Conservation (phyloP, 2,797 vertebrate species). For the Mastacembelus armatus region DNA sequence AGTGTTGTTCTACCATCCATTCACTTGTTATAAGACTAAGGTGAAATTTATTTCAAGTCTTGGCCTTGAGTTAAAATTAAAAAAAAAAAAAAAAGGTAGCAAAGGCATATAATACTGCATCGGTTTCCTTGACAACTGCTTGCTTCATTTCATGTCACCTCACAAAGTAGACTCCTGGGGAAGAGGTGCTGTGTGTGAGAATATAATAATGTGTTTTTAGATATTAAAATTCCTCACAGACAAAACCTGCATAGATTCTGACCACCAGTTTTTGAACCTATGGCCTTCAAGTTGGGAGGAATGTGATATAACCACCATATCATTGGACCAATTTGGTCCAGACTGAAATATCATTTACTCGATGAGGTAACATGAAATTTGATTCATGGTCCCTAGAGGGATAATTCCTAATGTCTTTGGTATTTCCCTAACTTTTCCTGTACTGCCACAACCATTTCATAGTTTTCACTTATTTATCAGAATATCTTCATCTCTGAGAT, state of each 20-base stretch:
- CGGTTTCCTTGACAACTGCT: slow-evolving; percentile 83
- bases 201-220: not conserved
- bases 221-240: not conserved
- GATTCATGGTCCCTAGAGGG: not conserved
- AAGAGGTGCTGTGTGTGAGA: slow-evolving; percentile 27
- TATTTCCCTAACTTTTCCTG: not conserved
- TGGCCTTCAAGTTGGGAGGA: not conserved
- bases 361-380: not conserved
- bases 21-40: slow-evolving; percentile 46
- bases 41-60: slow-evolving; percentile 42
- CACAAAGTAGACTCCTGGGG: slow-evolving; percentile 51
- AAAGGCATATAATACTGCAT: slow-evolving; percentile 66
- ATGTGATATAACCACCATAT: not conserved
- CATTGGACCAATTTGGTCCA: too few relatives aligned
- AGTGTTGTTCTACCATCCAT: slow-evolving; percentile 32
- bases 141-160: slow-evolving; percentile 67
- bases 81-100: slow-evolving; percentile 60
- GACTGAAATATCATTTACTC: not conserved
- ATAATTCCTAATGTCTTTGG: not conserved
- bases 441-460: not conserved
- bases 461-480: not conserved
- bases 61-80: slow-evolving; percentile 61
- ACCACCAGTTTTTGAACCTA: not conserved
- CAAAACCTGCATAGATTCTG: not conserved
- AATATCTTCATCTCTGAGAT: not conserved